Conservation (phyloP, 2,888 invertebrate species). For the Perdita meconis region DNA sequence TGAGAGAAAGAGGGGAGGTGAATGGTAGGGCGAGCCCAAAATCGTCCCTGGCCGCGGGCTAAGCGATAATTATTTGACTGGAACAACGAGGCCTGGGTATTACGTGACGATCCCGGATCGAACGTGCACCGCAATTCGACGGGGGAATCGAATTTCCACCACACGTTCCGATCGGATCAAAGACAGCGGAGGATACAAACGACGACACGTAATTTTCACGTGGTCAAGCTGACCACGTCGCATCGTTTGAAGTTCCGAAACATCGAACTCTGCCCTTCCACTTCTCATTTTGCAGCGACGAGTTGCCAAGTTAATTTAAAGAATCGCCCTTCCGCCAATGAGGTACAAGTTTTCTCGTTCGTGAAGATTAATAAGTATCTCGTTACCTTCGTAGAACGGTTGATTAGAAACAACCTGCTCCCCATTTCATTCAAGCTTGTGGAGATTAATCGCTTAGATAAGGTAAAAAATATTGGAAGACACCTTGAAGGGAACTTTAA, state of each 20-base stretch:
- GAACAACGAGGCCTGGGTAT: neutral
- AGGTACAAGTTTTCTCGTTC: conserved; percentile 30
- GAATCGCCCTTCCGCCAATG: conserved; percentile 5
- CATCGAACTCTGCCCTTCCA: conserved; percentile 1
- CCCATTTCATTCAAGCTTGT: conserved; percentile 14
- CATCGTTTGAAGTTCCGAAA: neutral
- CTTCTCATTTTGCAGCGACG: neutral
- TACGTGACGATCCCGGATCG: conserved; percentile 12
- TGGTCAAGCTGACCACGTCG: neutral
- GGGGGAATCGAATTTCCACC: conserved; percentile 22
- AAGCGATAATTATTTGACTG: conserved; percentile 42
- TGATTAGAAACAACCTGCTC: conserved; percentile 12
- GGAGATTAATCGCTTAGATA: neutral
- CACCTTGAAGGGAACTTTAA: too few relatives aligned
- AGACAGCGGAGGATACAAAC: neutral
- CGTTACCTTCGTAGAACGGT: neutral
- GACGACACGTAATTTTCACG: conserved; percentile 29
- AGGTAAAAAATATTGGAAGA: neutral
- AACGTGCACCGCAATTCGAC: conserved; percentile 21
- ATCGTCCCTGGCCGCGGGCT: conserved; percentile 6
- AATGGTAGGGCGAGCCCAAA: conserved; percentile 5
- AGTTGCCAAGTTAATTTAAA: conserved; percentile 33
- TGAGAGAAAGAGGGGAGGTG: too few relatives aligned
- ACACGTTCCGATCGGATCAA: conserved; percentile 29
- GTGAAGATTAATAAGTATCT: conserved; percentile 39